phyloP scores from a whole-genome alignment of 2,888 invertebrate genomes.

The Apodemia zela region DNA sequence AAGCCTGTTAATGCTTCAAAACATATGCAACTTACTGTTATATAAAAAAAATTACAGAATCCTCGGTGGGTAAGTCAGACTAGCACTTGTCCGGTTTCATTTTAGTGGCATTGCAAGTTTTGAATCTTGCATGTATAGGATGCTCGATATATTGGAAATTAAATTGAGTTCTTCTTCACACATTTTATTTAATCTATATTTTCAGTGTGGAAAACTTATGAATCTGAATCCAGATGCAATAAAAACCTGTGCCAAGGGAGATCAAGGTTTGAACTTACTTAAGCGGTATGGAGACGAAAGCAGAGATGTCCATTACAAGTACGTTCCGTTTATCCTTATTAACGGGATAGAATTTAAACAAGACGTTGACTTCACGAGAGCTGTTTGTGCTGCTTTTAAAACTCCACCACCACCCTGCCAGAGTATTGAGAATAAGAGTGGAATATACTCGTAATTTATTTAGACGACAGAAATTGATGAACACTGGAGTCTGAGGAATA shows the following conservation, averaged over 20 bases:
- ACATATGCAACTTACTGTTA: no score
- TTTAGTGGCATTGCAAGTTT: no score
- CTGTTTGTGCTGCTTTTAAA: constrained; percentile 31
- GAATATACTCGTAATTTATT: no score
- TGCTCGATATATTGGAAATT: no score
- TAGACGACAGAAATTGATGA: no score
- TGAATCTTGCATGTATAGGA: no score
- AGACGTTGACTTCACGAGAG: constrained; percentile 23
- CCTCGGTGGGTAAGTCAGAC: no score
- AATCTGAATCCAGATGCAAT: constrained; percentile 26
- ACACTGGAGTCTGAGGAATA: no score
- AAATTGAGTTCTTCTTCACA: no score
- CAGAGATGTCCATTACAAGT: constrained; percentile 25
- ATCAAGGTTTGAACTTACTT: constrained; percentile 29
- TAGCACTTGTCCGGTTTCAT: no score
- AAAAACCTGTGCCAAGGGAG: constrained; percentile 80
- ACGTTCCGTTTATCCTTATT: constrained; percentile 33
- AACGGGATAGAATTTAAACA: constrained; percentile 25
- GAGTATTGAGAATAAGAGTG: background rate
- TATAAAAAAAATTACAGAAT: no score
- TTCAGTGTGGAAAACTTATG: constrained; percentile 31
- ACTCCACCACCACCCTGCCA: constrained; percentile 29
- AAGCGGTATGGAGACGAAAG: constrained; percentile 33
- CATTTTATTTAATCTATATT: constrained; percentile 14
- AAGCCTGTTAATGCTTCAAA: no score